These are phyloP conservation scores for Grammomys surdaster DNA, from an alignment of 2,113 vertebrate genomes.

Conservation along the genomic window DNA sequence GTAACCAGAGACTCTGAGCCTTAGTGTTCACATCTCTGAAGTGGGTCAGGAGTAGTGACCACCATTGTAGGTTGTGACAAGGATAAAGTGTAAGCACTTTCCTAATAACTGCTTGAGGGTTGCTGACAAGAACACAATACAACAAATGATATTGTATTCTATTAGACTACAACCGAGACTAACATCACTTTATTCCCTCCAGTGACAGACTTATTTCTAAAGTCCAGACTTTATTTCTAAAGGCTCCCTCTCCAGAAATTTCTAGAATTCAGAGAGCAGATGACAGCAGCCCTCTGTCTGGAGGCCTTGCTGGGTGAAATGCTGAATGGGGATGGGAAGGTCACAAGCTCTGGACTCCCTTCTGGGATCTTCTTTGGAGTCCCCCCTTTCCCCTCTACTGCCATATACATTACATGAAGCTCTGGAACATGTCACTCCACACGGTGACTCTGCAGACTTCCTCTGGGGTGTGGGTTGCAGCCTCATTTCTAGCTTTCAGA, in stretches of 20 bases:
- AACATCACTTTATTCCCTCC: neutral
- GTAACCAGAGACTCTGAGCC: neutral
- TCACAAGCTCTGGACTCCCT: neutral
- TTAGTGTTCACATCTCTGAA: slow-evolving; percentile 3
- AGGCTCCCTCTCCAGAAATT: neutral
- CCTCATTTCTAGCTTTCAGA: too few relatives aligned
- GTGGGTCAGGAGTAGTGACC: neutral
- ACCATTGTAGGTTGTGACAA: neutral
- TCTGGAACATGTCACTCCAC: neutral
- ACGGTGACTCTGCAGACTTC: accelerated
- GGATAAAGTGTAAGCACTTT: neutral
- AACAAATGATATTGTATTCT: neutral
- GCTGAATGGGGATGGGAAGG: neutral
- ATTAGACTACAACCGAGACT: neutral
- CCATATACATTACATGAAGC: neutral
- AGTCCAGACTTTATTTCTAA: neutral
- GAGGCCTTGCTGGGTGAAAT: neutral
- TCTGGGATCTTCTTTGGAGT: neutral
- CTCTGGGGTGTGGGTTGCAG: too few relatives aligned
- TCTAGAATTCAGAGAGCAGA: neutral
- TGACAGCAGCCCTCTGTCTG: neutral
- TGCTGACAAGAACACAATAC: neutral
- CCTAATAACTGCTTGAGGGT: neutral
- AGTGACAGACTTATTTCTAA: neutral
- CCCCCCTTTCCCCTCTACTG: accelerated